Base-by-base conservation (phyloP, 2,797 vertebrate species). In the Naso thynnoides region DNA sequence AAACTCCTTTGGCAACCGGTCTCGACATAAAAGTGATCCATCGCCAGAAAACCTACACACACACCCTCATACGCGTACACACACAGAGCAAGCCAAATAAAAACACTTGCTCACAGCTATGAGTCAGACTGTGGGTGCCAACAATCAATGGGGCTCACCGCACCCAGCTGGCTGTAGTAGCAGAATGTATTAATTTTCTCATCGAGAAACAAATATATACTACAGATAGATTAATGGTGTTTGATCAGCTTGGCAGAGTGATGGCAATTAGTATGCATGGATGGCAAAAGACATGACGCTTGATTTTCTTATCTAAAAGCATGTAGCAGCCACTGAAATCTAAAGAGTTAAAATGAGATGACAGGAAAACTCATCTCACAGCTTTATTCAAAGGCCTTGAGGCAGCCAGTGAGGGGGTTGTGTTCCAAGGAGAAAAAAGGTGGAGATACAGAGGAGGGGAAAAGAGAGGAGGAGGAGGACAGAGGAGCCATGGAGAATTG, bases 201-300 rank as follows among this genome's bases (percentile, higher is more conserved):
- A 91, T 91, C 89, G 86, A 83, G 88, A 88, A 88, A 92, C 84
- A 91, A 90, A 90, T 79, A 88, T 66, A 86, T 80, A 88, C 84
- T 81, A 78, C 88, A 91, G 91, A 93, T 90, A 91, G 87, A 92
- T 90, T 85, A 89, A 91, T 92, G 79, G 73, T 88, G 88, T 93
- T 91, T 91, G 87, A 91, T 91, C 87, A 92, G 77, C 81, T 83
- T 85, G 80, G 84, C 67, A 65, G 74, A 74, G 85, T 57, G 45
- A 78, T 71, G 74, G 62, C 60, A 79, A 86, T 92, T 90, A 83
- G 73, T 73, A 83, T 88, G 81, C 81, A 73, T 60, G 78, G 54
- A 65, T 70, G 38, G 78, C 42, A 75, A 52, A 68, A 78, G 39
- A 76, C 71, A 59, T 70, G 69, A 73, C 69, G 61, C 54, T 75